Conservation (phyloP, 2,113 vertebrate genomes). For the Chlorodrepanis virens region DNA sequence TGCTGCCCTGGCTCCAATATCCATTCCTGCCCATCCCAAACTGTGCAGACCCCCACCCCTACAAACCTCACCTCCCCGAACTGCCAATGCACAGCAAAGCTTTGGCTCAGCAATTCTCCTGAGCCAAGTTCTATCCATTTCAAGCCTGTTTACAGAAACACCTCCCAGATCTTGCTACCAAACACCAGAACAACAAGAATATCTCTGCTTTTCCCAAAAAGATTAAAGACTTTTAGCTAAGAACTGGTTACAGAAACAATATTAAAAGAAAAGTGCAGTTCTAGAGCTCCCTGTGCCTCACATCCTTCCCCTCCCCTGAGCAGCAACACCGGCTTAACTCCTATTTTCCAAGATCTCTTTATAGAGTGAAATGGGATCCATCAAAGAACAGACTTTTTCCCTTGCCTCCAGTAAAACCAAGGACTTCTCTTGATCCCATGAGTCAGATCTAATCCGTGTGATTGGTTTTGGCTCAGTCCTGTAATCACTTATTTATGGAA, state of each 20-base stretch:
- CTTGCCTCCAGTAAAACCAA: not conserved
- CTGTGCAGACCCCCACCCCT: not conserved
- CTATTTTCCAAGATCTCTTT: not conserved
- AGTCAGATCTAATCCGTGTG: not conserved
- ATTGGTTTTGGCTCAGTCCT: not conserved
- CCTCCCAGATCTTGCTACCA: not conserved
- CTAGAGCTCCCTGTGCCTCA: not conserved
- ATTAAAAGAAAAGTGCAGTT: not conserved
- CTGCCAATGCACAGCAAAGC: not conserved
- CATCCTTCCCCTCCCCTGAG: not conserved
- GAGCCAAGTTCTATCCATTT: not conserved
- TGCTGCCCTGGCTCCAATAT: not conserved
- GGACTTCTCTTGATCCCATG: not conserved
- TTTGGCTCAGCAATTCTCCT: not conserved
- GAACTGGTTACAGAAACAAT: not conserved
- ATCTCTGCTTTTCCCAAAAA: not conserved
- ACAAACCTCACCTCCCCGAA: not conserved
- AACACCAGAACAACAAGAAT: not conserved
- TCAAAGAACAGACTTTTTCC: not conserved
- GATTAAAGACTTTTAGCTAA: not conserved
- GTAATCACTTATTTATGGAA: not conserved
- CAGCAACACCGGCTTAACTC: not conserved
- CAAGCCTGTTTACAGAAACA: not conserved
- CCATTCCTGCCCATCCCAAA: not conserved
- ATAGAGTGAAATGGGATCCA: not conserved